phyloP scores from a whole-genome alignment of 1,140 invertebrate genomes.

The Calliphora vicina region DNA sequence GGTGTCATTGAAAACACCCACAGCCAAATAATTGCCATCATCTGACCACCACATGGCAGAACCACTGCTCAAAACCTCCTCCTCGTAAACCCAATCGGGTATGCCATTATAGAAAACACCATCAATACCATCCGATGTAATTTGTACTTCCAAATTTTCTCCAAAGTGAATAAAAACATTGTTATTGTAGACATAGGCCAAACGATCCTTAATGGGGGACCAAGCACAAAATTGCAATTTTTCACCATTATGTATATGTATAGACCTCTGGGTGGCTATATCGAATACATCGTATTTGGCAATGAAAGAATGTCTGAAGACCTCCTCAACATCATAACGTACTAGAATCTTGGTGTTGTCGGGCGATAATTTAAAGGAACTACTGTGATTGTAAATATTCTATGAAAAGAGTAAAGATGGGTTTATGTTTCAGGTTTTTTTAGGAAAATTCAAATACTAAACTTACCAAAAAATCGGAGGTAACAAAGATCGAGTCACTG shows the following conservation, averaged over 20 bases:
- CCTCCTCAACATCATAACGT: slow-evolving; percentile 51
- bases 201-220: slow-evolving; percentile 74
- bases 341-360: slow-evolving; percentile 57
- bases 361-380: slow-evolving; percentile 49
- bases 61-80: slow-evolving; percentile 88
- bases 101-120: slow-evolving; percentile 80
- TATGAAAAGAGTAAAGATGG: slow-evolving; percentile 29
- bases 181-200: slow-evolving; percentile 81
- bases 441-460: not conserved
- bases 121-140: slow-evolving; percentile 70
- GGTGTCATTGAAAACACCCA: slow-evolving; percentile 85
- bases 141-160: slow-evolving; percentile 59
- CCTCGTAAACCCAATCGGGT: slow-evolving; percentile 84
- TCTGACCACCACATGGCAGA: slow-evolving; percentile 90
- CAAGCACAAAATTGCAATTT: slow-evolving; percentile 74
- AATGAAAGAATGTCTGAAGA: slow-evolving; percentile 57
- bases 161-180: slow-evolving; percentile 72
- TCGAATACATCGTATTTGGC: slow-evolving; percentile 61
- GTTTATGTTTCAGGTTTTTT: not conserved
- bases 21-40: slow-evolving; percentile 78
- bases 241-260: slow-evolving; percentile 65
- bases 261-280: slow-evolving; percentile 50
- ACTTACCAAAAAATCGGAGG: slow-evolving; percentile 63
- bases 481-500: slow-evolving; percentile 53
- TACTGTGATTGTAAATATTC: slow-evolving; percentile 47